Conservation (phyloP, 2,113 vertebrate species). For the Cephalopholis sonnerati region DNA sequence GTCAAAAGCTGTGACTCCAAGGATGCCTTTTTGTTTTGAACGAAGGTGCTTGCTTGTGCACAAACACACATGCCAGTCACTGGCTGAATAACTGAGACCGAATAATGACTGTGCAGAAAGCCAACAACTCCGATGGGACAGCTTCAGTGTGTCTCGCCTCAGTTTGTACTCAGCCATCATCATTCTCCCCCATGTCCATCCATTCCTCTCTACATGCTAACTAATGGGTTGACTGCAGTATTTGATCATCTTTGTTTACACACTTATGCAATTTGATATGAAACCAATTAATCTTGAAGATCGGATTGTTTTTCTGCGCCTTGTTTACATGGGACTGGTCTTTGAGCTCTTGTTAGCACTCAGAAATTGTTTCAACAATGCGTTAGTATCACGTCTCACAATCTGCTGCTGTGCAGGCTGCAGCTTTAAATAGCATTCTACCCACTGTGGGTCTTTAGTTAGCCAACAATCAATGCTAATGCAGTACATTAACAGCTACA, state of each 20-base stretch:
- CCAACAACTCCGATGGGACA: slow-evolving; percentile 51
- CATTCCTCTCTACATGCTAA: slow-evolving; percentile 35
- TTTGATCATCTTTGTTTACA: slow-evolving; percentile 53
- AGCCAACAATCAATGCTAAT: slow-evolving; percentile 53
- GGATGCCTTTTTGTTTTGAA: slow-evolving; percentile 1
- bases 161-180: slow-evolving; percentile 58
- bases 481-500: slow-evolving; percentile 27
- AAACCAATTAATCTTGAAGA: slow-evolving; percentile 51
- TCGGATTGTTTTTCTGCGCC: slow-evolving; percentile 25
- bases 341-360: slow-evolving; percentile 37
- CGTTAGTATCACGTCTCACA: not conserved
- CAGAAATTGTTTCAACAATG: not conserved
- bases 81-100: slow-evolving; percentile 20
- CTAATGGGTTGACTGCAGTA: slow-evolving; percentile 48
- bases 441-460: slow-evolving; percentile 44
- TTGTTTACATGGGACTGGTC: slow-evolving; percentile 28
- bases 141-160: slow-evolving; percentile 38
- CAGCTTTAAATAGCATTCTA: slow-evolving; percentile 31
- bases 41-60: slow-evolving; percentile 16
- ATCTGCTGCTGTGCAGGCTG: slow-evolving; percentile 25
- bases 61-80: slow-evolving; percentile 39
- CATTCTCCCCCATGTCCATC: slow-evolving; percentile 44
- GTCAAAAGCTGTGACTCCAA: slow-evolving; percentile 20
- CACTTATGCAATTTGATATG: slow-evolving; percentile 25
- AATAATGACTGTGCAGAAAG: slow-evolving; percentile 54